phyloP scores from a whole-genome alignment of 2,888 invertebrate species.

The Chorisops tibialis region DNA sequence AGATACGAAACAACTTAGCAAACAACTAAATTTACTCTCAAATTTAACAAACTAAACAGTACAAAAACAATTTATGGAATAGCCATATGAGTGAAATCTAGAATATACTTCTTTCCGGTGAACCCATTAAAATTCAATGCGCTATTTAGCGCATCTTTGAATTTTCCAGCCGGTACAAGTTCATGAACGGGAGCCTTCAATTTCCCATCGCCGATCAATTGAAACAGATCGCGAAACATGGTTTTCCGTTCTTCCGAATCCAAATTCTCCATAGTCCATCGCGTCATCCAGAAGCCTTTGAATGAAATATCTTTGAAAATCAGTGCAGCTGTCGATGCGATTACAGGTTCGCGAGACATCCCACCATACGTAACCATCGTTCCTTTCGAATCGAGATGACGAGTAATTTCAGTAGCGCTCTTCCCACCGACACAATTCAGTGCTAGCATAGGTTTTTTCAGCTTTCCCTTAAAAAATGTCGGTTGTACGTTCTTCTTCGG shows the following conservation, averaged over 20 bases:
- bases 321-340: conserved; percentile 72
- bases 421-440: conserved; percentile 94
- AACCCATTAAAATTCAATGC: conserved; percentile 68
- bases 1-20: too few species aligned
- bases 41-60: too few species aligned
- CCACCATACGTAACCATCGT: conserved; percentile 92
- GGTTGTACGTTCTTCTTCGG: conserved; percentile 72
- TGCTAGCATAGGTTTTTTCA: conserved; percentile 72
- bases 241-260: conserved; percentile 57
- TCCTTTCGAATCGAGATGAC: conserved; percentile 68
- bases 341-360: conserved; percentile 85
- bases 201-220: conserved; percentile 66
- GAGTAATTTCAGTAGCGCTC: conserved; percentile 76
- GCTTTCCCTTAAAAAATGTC: conserved; percentile 60
- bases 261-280: conserved; percentile 70
- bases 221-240: conserved; percentile 75
- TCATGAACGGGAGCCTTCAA: conserved; percentile 71
- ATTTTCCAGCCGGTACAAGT: conserved; percentile 69
- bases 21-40: too few species aligned
- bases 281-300: conserved; percentile 85
- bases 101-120: conserved; percentile 74
- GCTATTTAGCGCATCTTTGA: conserved; percentile 68
- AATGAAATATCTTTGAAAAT: conserved; percentile 80
- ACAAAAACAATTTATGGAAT: too few species aligned
- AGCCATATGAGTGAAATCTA: conserved; percentile 55